Conservation (phyloP, 2,797 vertebrate genomes). For the Alfaro cultratus region DNA sequence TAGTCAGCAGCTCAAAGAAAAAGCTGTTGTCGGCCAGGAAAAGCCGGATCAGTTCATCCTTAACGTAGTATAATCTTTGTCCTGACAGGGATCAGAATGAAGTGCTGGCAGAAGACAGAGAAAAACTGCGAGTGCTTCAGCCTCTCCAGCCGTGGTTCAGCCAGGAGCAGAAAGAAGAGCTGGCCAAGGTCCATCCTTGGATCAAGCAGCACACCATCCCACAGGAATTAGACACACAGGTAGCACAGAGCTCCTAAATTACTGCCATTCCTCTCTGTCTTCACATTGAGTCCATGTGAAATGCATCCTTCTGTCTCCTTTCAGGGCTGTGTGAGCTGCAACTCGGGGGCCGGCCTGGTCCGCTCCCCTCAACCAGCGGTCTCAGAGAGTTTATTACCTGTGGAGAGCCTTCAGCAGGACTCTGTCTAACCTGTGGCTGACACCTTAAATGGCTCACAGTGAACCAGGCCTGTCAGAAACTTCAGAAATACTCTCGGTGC, state of each 20-base stretch:
- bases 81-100: constrained; percentile 80
- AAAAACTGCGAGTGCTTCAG: constrained; percentile 82
- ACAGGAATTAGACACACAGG: constrained; percentile 80
- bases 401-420: constrained; percentile 62
- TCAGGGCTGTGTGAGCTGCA: constrained; percentile 78
- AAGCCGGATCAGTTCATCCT: not conserved
- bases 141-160: constrained; percentile 87
- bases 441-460: constrained; percentile 50
- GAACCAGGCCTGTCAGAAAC: constrained; percentile 36
- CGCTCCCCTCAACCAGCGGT: constrained; percentile 39
- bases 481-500: constrained; percentile 27
- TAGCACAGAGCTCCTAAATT: constrained; percentile 42
- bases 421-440: constrained; percentile 38
- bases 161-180: constrained; percentile 85
- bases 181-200: constrained; percentile 86
- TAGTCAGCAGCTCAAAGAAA: not conserved
- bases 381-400: constrained; percentile 60
- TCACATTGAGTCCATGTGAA: not conserved
- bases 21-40: not conserved
- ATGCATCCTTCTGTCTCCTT: constrained; percentile 14
- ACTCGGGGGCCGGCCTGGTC: constrained; percentile 9
- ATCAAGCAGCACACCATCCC: constrained; percentile 81
- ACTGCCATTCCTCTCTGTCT: not conserved
- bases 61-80: not conserved
- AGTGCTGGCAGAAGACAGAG: constrained; percentile 86